Evolutionary conservation across 2,888 invertebrate genomes (phyloP).

Genomic region (Thelaira solivaga): DNA sequence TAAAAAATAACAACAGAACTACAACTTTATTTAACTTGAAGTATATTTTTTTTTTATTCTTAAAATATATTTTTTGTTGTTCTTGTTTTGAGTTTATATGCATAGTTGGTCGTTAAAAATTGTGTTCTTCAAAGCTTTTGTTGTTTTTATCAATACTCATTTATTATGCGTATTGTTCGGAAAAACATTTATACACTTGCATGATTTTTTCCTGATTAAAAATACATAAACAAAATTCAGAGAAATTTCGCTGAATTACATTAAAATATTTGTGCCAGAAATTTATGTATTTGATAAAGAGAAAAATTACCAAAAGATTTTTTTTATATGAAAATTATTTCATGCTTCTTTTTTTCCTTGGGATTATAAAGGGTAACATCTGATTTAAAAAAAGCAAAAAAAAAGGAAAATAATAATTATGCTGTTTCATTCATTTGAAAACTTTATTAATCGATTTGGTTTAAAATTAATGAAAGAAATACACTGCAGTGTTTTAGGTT

Average conservation of each 20-base stretch:
- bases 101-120: background rate
- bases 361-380: background rate
- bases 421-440: background rate
- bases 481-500: too few species aligned
- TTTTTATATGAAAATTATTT: conserved; percentile 1
- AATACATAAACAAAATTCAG: conserved; percentile 23
- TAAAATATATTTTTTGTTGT: background rate
- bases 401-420: background rate
- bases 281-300: conserved; percentile 55
- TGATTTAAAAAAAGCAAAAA: conserved; percentile 13
- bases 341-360: conserved; percentile 1
- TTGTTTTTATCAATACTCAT: conserved; percentile 54
- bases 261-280: conserved; percentile 47
- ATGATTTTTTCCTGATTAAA: conserved; percentile 26
- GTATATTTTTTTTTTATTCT: background rate
- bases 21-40: conserved; percentile 16
- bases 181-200: conserved; percentile 40
- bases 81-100: too few species aligned
- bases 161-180: conserved; percentile 59
- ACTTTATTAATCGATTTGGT: too few species aligned
- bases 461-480: too few species aligned
- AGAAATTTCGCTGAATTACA: conserved; percentile 48
- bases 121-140: conserved; percentile 9
- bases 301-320: conserved; percentile 40
- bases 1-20: background rate